These are phyloP conservation scores for Gymnopithys bicolor DNA, from an alignment of 2,797 vertebrate species.

Conservation along the genomic window DNA sequence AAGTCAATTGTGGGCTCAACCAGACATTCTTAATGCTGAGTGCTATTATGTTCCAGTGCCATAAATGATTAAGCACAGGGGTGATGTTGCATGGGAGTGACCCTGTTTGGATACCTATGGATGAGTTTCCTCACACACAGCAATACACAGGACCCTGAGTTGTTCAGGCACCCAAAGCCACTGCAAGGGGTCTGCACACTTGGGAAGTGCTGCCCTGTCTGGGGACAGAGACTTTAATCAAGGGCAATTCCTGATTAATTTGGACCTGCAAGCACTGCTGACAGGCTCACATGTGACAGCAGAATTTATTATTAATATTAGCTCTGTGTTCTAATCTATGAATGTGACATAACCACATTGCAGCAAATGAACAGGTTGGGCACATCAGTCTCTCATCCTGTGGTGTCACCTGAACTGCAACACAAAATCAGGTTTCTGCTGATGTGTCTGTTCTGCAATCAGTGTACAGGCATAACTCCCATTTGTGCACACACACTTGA, in stretches of 20 bases:
- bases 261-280: not conserved
- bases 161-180: not conserved
- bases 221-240: not conserved
- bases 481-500: not conserved
- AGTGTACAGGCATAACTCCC: not conserved
- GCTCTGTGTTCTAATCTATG: not conserved
- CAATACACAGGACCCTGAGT: not conserved
- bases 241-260: not conserved
- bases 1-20: not conserved
- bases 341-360: not conserved
- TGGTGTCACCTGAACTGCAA: not conserved
- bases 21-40: not conserved
- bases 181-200: not conserved
- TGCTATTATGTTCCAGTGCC: not conserved
- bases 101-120: not conserved
- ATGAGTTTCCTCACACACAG: not conserved
- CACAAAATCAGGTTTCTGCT: not conserved
- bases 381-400: not conserved
- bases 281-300: not conserved
- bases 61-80: not conserved
- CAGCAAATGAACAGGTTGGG: not conserved
- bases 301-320: not conserved
- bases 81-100: not conserved
- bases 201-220: not conserved
- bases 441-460: not conserved